phyloP scores from a whole-genome alignment of 2,888 invertebrate genomes.

The Phengaris alcon region DNA sequence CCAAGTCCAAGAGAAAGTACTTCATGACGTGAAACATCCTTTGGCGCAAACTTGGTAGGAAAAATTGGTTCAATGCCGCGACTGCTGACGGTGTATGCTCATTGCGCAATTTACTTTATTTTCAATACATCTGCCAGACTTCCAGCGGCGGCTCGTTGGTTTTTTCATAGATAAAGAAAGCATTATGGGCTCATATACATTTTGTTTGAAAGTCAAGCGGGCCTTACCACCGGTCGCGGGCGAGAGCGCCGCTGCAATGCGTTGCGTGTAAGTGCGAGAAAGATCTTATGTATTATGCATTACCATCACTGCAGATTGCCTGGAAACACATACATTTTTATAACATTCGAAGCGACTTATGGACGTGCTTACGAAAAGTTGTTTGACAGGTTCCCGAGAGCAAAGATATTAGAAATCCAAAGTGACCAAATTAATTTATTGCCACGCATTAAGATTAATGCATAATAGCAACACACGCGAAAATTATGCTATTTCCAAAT shows the following conservation, averaged over 20 bases:
- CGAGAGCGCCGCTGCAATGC: conserved; percentile 60
- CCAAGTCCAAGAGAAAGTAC: too few relatives aligned
- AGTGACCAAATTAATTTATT: too few relatives aligned
- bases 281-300: conserved; percentile 64
- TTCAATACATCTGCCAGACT: background rate
- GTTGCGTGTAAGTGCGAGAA: conserved; percentile 57
- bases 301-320: conserved; percentile 30
- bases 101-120: background rate
- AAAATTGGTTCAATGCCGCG: background rate
- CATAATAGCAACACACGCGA: too few relatives aligned
- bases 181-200: conserved; percentile 23
- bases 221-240: conserved; percentile 60
- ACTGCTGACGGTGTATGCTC: background rate
- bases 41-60: background rate
- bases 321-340: conserved; percentile 20
- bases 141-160: background rate
- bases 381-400: background rate
- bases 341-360: background rate
- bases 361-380: too few relatives aligned
- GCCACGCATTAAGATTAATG: too few relatives aligned
- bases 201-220: conserved; percentile 64
- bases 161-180: conserved; percentile 27
- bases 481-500: too few relatives aligned
- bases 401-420: too few relatives aligned
- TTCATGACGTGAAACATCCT: background rate